Base-by-base conservation (phyloP, 2,888 invertebrate genomes). In the Netelia virgata region DNA sequence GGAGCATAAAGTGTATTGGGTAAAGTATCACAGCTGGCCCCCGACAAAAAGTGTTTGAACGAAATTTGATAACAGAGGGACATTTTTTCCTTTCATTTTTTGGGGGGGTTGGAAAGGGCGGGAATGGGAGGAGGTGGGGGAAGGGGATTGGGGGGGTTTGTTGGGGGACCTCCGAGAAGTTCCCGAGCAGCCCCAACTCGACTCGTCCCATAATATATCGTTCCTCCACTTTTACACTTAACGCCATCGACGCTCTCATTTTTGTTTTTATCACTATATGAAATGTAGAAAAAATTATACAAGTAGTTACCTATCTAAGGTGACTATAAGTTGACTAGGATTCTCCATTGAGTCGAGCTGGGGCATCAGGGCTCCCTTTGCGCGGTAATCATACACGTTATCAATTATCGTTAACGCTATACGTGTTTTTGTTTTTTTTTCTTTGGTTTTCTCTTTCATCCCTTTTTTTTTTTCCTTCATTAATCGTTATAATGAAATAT, bases 21-120 rank as follows among this genome's bases (percentile, higher is more conserved):
- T 89, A 87, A 90, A 88, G 89, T 93, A 93, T 93, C 93, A 93
- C 93, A 93, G 93, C 92, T 92, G 92, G 91, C 91, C 91, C 92
- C 90, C 91, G 89, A 89, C 90, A 90, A 88, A 88, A 87, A 80
- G 74, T 87, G 86, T 90, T 83, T 75, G 85, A 84, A 82, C 75
- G 61, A 76, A 86, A 82, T 83, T 47, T 74, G 75, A 72, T 79
- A 82, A 72, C 78, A 70, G 59, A 79, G 70, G 36, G 53, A 64
- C 28, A 66, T 76, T 57, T 43, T 53, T 18, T 18, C 63, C 23
- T 73, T 36, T 74, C 66, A 43, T 50, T 72, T 59, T 72, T 73
- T 59, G 14, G 41, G 43, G 14, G 11, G 23, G 11, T n/a, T 68
- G 36, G 36, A 6, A 6, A 36, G 36, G 36, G 36, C 6, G 36